Evolutionary conservation across 2,113 vertebrate species (phyloP), one percentile per base, ranked within the genome.

Genomic region (Apus apus): DNA sequence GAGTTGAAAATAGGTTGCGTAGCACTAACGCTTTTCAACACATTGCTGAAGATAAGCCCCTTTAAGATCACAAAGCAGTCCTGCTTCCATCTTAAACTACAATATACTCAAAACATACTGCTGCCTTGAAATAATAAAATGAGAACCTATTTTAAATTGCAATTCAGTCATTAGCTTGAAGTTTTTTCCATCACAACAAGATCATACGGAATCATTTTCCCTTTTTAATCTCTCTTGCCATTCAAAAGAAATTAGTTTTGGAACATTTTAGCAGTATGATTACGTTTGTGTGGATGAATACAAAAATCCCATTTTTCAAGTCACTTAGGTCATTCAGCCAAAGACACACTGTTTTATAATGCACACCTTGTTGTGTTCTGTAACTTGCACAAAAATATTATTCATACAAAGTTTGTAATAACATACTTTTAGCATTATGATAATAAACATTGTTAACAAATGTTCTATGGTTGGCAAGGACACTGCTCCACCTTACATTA

Each of bases 361-460:
- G 92, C 88, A 64, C 29, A 95, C 96, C 96, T 98, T 98, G 95
- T 97, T 97, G 87, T 95, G 77, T 93, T 89, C 88, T 86, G 30
- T 84, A 75, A 92, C 81, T 86, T 60, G 73, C 91, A 90, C 79
- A 85, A 92, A 96, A 97, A 97, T 96, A 97, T 96, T 97, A 97
- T 95, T 98, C 86, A 77, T 67, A 51, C 53, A 40, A 96, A 75
- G 93, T 96, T 87, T 96, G 87, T 72, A 96, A 97, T 96, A 97
- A 96, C 94, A 97, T 96, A 95, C 89, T 93, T 97, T 78, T 85
- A 94, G 61, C 81, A 94, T 91, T 97, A 96, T 71, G 66, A 97
- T 97, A 98, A 98, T 97, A 98, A 98, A 98, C 96, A 97, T 67
- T 94, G 87, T 91, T 93, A 97, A 96, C 92, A 96, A 97, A 91